Percentiles rank a stretch among this genome's conserved stretches.
phyloP scores from a whole-genome alignment of 1,140 invertebrate species.

The Pseudomyrmex concolor region DNA sequence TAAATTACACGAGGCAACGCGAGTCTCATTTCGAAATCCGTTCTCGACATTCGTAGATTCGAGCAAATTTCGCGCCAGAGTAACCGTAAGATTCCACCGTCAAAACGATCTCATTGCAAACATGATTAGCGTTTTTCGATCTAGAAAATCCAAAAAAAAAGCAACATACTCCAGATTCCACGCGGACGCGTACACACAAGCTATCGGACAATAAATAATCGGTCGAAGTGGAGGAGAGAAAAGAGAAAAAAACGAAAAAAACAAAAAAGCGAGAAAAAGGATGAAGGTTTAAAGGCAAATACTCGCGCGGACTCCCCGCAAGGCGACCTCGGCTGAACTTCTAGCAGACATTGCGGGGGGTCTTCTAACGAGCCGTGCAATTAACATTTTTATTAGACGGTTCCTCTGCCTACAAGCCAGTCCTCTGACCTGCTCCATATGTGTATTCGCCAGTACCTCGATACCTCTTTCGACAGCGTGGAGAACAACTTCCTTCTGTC shows the following conservation, averaged over 20 bases:
- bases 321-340: constrained; percentile 83
- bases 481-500: constrained; percentile 55
- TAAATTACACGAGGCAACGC: constrained; percentile 28
- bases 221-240: constrained; percentile 57
- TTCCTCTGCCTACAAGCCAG: constrained; percentile 66
- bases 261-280: constrained; percentile 61
- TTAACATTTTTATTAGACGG: constrained; percentile 85
- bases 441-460: constrained; percentile 44
- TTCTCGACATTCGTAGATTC: constrained; percentile 27
- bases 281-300: constrained; percentile 77
- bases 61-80: constrained; percentile 18
- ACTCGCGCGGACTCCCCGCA: constrained; percentile 81
- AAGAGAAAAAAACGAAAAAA: constrained; percentile 14
- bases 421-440: constrained; percentile 68
- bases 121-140: constrained; percentile 46
- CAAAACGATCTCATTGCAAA: constrained; percentile 62
- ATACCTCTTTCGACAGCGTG: constrained; percentile 60
- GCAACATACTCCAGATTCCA: constrained; percentile 73
- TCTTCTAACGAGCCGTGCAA: constrained; percentile 84
- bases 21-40: background rate
- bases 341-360: constrained; percentile 82
- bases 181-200: constrained; percentile 61
- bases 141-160: constrained; percentile 50
- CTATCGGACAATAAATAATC: constrained; percentile 81
- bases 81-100: constrained; percentile 30